These are phyloP conservation scores for Phodopus roborovskii DNA, from an alignment of 2,113 vertebrate genomes.

Conservation along the genomic window DNA sequence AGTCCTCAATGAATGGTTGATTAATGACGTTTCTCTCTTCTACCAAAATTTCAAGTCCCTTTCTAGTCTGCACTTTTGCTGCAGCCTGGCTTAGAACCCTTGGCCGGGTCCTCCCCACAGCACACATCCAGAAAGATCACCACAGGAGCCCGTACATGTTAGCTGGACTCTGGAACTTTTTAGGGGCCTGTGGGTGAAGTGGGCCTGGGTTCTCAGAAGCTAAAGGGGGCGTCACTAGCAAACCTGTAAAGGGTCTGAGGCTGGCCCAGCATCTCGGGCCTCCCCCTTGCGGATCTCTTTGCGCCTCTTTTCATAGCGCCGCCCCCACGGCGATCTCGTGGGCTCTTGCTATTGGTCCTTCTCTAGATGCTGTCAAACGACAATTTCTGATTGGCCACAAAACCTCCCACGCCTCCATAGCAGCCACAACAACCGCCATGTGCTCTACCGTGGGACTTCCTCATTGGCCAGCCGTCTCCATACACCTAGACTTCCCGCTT, in stretches of 20 bases:
- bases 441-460: slow-evolving; percentile 54
- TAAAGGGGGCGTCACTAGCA: not conserved
- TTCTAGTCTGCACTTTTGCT: not conserved
- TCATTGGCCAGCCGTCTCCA: slow-evolving; percentile 16
- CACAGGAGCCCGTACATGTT: too few relatives aligned
- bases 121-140: not conserved
- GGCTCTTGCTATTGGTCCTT: not conserved
- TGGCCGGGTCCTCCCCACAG: not conserved
- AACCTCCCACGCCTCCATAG: not conserved
- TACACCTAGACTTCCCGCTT: not conserved
- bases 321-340: not conserved
- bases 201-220: not conserved
- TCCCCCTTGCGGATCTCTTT: not conserved
- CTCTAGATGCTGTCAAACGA: not conserved
- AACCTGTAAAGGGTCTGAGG: accelerated
- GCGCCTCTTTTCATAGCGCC: not conserved
- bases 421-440: slow-evolving; percentile 72
- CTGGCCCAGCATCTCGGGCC: accelerated
- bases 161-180: too few relatives aligned
- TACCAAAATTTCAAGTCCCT: not conserved
- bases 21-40: not conserved
- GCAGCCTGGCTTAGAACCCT: not conserved
- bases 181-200: not conserved
- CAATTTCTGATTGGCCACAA: slow-evolving; percentile 14
- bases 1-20: not conserved